Conservation (phyloP, 2,888 invertebrate genomes). For the Empis livida region DNA sequence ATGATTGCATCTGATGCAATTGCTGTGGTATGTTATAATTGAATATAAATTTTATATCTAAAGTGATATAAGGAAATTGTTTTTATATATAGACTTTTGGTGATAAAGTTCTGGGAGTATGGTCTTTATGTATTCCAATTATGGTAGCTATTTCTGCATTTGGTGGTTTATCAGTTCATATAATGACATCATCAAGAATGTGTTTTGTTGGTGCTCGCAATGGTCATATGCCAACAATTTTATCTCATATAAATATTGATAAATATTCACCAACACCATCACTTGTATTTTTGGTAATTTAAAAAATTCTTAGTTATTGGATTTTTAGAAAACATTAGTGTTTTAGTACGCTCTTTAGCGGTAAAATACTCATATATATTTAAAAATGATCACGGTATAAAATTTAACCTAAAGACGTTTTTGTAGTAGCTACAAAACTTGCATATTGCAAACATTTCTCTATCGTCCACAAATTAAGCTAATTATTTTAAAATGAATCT, state of each 20-base stretch:
- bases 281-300: conserved; percentile 62
- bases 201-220: conserved; percentile 84
- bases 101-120: conserved; percentile 54
- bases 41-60: background rate
- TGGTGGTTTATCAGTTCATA: conserved; percentile 87
- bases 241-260: conserved; percentile 65
- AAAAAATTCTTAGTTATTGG: no score
- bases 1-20: conserved; percentile 86
- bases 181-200: conserved; percentile 90
- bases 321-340: no score
- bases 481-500: no score
- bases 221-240: conserved; percentile 70
- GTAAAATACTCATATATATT: no score
- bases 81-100: conserved; percentile 60
- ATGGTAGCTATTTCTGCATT: conserved; percentile 87
- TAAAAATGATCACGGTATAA: no score
- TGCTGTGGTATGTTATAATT: conserved; percentile 59
- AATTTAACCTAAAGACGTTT: no score
- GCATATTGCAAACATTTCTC: no score
- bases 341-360: no score
- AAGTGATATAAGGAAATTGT: background rate
- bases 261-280: conserved; percentile 70
- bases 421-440: no score
- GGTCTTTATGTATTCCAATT: conserved; percentile 72
- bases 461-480: no score